phyloP scores from a whole-genome alignment of 2,113 vertebrate species.

The Malurus elegans region DNA sequence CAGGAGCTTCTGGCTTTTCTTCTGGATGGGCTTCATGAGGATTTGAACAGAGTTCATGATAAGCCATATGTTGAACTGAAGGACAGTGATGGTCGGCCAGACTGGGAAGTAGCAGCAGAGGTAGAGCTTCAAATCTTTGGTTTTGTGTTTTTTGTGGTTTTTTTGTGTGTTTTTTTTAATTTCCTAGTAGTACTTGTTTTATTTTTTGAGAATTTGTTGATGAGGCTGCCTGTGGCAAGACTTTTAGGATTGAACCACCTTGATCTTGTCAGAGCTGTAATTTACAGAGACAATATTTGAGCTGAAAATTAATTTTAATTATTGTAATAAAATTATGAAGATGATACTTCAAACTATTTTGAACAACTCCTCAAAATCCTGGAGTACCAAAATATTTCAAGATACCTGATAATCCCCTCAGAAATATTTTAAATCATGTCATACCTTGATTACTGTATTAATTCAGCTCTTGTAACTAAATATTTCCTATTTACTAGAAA shows the following conservation, averaged over 20 bases:
- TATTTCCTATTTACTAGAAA: not conserved
- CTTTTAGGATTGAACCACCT: not conserved
- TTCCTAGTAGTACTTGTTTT: too few species aligned
- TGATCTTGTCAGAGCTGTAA: not conserved
- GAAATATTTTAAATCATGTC: not conserved
- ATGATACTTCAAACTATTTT: not conserved
- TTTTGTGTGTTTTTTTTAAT: not conserved
- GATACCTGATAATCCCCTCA: not conserved
- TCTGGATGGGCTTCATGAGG: conserved; percentile 97
- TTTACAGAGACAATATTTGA: not conserved
- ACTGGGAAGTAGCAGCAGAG: conserved; percentile 97
- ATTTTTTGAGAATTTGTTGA: not conserved
- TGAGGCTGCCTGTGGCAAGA: not conserved
- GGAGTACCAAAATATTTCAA: not conserved
- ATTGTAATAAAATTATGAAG: not conserved
- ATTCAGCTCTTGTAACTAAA: not conserved
- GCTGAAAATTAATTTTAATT: not conserved
- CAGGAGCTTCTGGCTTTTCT: conserved; percentile 97
- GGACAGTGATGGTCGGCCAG: conserved; percentile 93
- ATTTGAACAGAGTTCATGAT: conserved; percentile 95
- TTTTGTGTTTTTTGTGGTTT: fast-evolving
- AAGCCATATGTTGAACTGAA: conserved; percentile 98
- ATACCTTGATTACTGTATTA: not conserved
- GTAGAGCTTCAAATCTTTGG: conserved; percentile 41
- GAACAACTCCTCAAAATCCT: not conserved